These are phyloP conservation scores for Lutjanus erythropterus DNA, from an alignment of 2,113 vertebrate species.

Conservation along the genomic window DNA sequence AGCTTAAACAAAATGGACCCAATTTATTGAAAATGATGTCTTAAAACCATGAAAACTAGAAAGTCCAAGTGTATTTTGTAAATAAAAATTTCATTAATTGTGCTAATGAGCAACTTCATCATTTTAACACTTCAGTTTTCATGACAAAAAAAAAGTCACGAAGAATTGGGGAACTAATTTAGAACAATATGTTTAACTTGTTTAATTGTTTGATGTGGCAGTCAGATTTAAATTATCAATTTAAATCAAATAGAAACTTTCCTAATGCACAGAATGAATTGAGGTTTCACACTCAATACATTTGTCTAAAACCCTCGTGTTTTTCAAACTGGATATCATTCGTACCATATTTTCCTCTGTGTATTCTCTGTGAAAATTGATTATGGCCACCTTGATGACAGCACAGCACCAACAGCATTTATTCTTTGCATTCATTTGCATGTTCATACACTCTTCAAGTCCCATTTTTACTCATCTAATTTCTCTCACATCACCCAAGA, in stretches of 20 bases:
- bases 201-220: not conserved
- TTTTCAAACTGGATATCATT: not conserved
- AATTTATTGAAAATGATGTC: not conserved
- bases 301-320: not conserved
- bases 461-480: not conserved
- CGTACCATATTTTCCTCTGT: not conserved
- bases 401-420: not conserved
- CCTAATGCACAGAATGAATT: not conserved
- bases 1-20: not conserved
- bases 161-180: not conserved
- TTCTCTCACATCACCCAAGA: not conserved
- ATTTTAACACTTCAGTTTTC: not conserved
- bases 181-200: not conserved
- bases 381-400: not conserved
- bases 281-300: too few relatives aligned
- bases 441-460: not conserved
- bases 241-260: not conserved
- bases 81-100: not conserved
- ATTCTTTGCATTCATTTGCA: constrained; percentile 5
- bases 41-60: not conserved
- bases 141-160: not conserved
- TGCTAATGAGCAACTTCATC: not conserved
- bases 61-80: not conserved
- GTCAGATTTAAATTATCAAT: not conserved
- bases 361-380: constrained; percentile 6